A percentile compares a stretch with the other conserved stretches of the same genome.
Conservation (phyloP, 2,888 invertebrate genomes). For the Temnothorax rugatulus region DNA sequence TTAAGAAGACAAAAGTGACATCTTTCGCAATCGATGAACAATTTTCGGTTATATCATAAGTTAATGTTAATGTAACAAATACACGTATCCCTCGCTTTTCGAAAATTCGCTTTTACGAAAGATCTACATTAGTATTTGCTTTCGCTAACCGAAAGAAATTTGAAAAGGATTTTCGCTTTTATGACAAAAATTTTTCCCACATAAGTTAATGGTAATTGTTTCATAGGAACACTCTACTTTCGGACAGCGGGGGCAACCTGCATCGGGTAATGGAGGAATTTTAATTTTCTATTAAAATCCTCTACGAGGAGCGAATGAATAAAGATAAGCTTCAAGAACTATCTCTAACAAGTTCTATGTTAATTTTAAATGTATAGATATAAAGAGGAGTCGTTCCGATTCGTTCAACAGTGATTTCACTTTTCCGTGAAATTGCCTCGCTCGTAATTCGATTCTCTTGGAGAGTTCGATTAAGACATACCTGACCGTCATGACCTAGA, state of each 20-base stretch:
- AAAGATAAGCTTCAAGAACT: not conserved
- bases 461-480: slow-evolving; percentile 60
- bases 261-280: not conserved
- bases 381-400: not conserved
- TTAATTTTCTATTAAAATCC: not conserved
- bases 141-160: too few relatives aligned
- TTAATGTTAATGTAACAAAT: not conserved
- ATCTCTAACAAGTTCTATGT: not conserved
- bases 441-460: not conserved
- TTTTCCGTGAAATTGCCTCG: slow-evolving; percentile 60
- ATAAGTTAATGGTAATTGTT: too few relatives aligned
- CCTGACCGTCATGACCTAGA: slow-evolving; percentile 39
- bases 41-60: not conserved
- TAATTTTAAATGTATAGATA: not conserved
- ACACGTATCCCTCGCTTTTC: too few relatives aligned
- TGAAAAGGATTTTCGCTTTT: too few relatives aligned
- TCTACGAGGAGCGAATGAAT: not conserved
- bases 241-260: too few relatives aligned
- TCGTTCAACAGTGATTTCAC: slow-evolving; percentile 52
- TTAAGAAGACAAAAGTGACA: too few relatives aligned
- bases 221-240: too few relatives aligned
- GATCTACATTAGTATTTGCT: too few relatives aligned
- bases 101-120: too few relatives aligned
- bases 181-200: too few relatives aligned
- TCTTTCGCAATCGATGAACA: not conserved